A percentile compares a stretch with the other conserved stretches of the same genome.
phyloP scores from a whole-genome alignment of 1,140 invertebrate genomes.

The Drosophila ironensis region DNA sequence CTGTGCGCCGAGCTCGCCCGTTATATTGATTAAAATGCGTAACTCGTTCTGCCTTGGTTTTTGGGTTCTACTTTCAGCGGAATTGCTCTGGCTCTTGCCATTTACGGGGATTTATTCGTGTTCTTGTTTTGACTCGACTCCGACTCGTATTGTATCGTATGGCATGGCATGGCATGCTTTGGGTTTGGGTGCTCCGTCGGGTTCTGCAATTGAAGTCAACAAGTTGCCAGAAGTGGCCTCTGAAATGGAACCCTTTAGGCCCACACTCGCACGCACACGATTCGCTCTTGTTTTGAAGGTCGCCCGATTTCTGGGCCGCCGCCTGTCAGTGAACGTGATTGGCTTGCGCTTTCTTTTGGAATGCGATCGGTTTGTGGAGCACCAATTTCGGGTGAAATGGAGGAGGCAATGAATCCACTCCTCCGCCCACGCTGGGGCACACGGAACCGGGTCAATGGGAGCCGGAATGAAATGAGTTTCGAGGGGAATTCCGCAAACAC shows the following conservation, averaged over 20 bases:
- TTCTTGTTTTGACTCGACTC: conserved; percentile 12
- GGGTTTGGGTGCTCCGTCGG: neutral
- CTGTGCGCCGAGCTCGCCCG: conserved; percentile 29
- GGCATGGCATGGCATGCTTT: no score
- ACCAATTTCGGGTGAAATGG: conserved; percentile 8
- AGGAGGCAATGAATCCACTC: neutral
- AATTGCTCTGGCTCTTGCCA: conserved; percentile 25
- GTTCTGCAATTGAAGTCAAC: conserved; percentile 43
- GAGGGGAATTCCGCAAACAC: conserved; percentile 18
- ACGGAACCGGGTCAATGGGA: conserved; percentile 26
- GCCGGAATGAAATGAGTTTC: conserved; percentile 13
- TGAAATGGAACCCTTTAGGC: conserved; percentile 43
- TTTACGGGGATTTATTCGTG: conserved; percentile 43
- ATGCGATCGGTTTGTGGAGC: conserved; percentile 21
- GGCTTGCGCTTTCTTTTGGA: conserved; percentile 63
- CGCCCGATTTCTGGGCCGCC: conserved; percentile 44
- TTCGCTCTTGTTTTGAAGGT: conserved; percentile 58
- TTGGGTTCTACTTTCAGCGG: conserved; percentile 61
- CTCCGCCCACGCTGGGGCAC: conserved; percentile 23
- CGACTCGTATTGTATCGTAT: neutral
- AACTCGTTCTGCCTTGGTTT: conserved; percentile 64
- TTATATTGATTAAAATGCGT: conserved; percentile 79
- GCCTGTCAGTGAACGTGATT: conserved; percentile 62
- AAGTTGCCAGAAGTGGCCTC: conserved; percentile 29
- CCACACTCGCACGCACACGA: conserved; percentile 40